These are phyloP conservation scores for Pelecanus crispus DNA, from an alignment of 2,113 vertebrate species.

Conservation along the genomic window DNA sequence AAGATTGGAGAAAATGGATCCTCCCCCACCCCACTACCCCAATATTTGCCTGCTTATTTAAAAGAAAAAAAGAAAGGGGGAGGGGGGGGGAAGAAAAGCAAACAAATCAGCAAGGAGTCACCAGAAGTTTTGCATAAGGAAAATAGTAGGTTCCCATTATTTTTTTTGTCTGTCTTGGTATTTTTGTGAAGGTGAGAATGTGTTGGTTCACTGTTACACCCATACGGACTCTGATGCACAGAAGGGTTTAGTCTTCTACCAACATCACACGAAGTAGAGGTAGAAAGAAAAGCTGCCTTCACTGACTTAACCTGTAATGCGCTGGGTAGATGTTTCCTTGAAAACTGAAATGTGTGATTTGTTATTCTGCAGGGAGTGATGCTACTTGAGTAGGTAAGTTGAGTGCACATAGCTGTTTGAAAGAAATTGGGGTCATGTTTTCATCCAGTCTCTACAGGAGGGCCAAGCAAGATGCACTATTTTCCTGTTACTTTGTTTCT, in stretches of 20 bases:
- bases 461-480: background rate
- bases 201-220: background rate
- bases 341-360: background rate
- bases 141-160: background rate
- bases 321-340: background rate
- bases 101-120: background rate
- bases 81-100: background rate
- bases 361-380: background rate
- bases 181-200: background rate
- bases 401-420: rapidly evolving
- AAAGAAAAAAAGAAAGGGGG: background rate
- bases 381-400: background rate
- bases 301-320: background rate
- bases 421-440: background rate
- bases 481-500: background rate
- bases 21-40: too few relatives aligned
- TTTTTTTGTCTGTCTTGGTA: background rate
- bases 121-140: background rate
- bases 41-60: background rate
- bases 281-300: background rate
- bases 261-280: background rate
- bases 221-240: background rate
- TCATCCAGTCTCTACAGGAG: background rate
- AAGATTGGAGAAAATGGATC: background rate
- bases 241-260: background rate